Base-by-base conservation (phyloP, 2,888 invertebrate species). In the Cheilosia variabilis region DNA sequence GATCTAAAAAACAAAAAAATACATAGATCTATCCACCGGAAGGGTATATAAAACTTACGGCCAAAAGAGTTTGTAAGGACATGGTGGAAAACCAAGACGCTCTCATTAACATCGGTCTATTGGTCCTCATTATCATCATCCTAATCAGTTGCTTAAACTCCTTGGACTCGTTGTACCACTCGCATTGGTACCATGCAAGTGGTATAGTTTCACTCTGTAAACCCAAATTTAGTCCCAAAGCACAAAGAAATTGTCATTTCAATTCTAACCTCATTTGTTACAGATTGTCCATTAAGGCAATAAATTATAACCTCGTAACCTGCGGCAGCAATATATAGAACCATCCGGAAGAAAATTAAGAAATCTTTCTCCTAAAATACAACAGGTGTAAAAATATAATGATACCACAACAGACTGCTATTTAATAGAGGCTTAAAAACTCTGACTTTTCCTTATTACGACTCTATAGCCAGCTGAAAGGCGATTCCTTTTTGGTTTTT, bases 61-160 rank as follows among this genome's bases (percentile, higher is more conserved):
- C 63, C 88, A 91, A 78, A 13, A 91, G 81, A 0, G 91, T 91
- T 43, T 90, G 88, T 75, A 91, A 71, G 0, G 90, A 89, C 90
- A 91, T 90, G 31, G 88, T 89, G 4, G 89, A 71, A 65, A 91
- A 91, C 90, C 90, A 90, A 37, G 91, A 91, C 24, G 91, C 88
- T 58, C 90, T 88, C 60, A 91, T 87, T 4, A 69, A 62, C 34
- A 89, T 88, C 13, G 37, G 47, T 27, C 76, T 88, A 87, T 90
- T 90, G 7, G 89, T 88, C 63, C 91, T 90, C 87, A 90, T 15
- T 22, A 60, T 60, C 60, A 45, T 43, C 43, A 60, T 43, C 4
- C 0, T 13, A 24, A 60, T 60, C 4, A 45, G 27, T 2, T 43
- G 34, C n/a, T 17, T 24, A 43, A 60, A 60, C 4, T 60, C 43